phyloP scores from a whole-genome alignment of 2,797 vertebrate genomes.

The Anguilla anguilla region DNA sequence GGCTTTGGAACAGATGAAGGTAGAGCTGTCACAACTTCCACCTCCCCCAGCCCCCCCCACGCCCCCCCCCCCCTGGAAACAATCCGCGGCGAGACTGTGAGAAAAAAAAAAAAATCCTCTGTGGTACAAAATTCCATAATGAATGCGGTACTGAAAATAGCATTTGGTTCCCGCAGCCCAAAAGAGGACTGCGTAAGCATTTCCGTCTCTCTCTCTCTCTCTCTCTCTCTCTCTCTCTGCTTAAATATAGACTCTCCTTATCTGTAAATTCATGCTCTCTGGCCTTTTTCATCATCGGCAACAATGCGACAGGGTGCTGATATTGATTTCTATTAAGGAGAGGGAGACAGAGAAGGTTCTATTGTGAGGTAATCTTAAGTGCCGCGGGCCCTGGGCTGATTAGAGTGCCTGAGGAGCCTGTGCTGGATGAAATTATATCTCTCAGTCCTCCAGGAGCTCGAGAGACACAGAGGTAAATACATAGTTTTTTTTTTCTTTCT shows the following conservation, averaged over 20 bases:
- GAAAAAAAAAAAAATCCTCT: background rate
- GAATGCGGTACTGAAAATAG: background rate
- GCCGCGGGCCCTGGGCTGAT: conserved; percentile 40
- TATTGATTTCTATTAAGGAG: conserved; percentile 67
- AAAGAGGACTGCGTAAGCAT: conserved; percentile 37
- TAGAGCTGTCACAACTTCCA: background rate
- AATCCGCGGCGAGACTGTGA: background rate
- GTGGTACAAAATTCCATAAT: background rate
- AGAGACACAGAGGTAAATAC: conserved; percentile 23
- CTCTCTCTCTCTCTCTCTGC: conserved; percentile 45
- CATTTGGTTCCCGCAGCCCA: background rate
- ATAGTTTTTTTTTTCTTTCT: conserved; percentile 2
- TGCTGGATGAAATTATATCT: conserved; percentile 41
- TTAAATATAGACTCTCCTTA: conserved; percentile 56
- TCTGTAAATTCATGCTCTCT: conserved; percentile 67
- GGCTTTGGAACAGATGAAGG: background rate
- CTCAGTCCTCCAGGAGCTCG: background rate
- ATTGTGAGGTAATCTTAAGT: conserved; percentile 51
- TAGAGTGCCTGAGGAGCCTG: conserved; percentile 32
- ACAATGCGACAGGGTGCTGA: conserved; percentile 57
- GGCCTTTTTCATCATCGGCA: conserved; percentile 61
- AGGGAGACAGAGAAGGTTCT: conserved; percentile 38
- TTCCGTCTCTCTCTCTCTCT: conserved; percentile 35
- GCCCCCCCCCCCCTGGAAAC: background rate
- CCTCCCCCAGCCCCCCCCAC: too few species aligned